Base-by-base conservation (phyloP, 2,113 vertebrate species). In the Urocynchramus pylzowi region DNA sequence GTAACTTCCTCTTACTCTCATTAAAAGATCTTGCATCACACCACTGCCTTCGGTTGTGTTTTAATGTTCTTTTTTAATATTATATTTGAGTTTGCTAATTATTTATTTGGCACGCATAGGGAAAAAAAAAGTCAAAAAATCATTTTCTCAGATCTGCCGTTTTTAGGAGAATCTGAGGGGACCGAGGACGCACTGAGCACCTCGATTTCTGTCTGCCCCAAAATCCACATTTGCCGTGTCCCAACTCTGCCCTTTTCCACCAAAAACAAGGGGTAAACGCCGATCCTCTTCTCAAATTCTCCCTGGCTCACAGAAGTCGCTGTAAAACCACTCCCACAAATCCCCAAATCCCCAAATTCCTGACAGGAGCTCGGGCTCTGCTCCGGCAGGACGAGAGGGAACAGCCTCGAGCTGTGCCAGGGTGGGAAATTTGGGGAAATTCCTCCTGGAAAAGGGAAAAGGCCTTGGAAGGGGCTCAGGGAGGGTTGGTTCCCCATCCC, bases 1-100 rank as follows among this genome's bases (percentile, higher is more conserved):
- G 63, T 92, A 94, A 61, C 49, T 86, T 6, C 56, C 68, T 56
- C 90, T 82, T 9, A 4, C 6, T 44, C 31, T 76, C 63, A 97
- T 91, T 97, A 97, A 97, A 97, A 94, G 28, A 26, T 35, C 76
- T 87, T 53, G 93, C 95, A 96, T 94, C 28, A 0, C 47, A 67
- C 2, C 2, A 1, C 20, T 53, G 71, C 41, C 61, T 82, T 68
- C 10, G 23, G 68, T 49, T 33, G 4, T 52, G 2, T 47, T 61
- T 77, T 42, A 13, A 45, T 73, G 10, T 9, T 11, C 2, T 68
- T 50, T 50, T 61, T 73, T 24, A 15, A 18, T 53, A 15, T 33
- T 57, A 0, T 2, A 4, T 42, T 60, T 39, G 13, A 8, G 4
- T 73, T 84, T 5, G 13, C 2, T 35, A 6, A 37, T 47, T 28